Base-by-base conservation (phyloP, 2,888 invertebrate species). In the Galeopsomyia nigrocyanea region DNA sequence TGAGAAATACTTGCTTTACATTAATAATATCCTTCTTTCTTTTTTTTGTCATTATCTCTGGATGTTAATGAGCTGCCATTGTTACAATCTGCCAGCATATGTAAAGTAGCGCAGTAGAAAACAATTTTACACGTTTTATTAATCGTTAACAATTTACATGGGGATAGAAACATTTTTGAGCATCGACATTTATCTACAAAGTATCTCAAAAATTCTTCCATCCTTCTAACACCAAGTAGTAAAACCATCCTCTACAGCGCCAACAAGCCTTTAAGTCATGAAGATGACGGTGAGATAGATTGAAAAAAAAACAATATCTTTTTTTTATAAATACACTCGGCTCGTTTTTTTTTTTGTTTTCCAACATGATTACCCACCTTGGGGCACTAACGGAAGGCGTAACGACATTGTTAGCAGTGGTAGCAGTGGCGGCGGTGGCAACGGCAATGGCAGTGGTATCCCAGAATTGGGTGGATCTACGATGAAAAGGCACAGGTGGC, bases 401-500 rank as follows among this genome's bases (percentile, higher is more conserved):
- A 75, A 71, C 19, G 22, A 75, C 69, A 75, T n/a, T 61, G 57
- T 57, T 49, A 50, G 56, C 51, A 49, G 64, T 58, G 64, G 16
- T 58, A 57, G 62, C 31, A 73, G 75, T 68, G 72, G 53, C 63
- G 47, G 39, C 31, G 22, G 39, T 47, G 31, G 62, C 55, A n/a
- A 17, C 63, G 57, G 50, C 60, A 60, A 17, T 49, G 17, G 51
- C 22, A 50, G 50, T 17, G 1, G 68, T 78, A 76, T 86, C 85
- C 86, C 85, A 85, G 79, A 85, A 84, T 78, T 80, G 83, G 82
- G 87, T 87, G 81, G 89, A 88, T 83, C 90, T 89, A 87, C 89
- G 89, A 87, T 90, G 90, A 88, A 90, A 90, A 82, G 90, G 90
- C 84, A 90, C 88, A 53, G 66, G 49, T 2, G 58, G 14, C 82